phyloP scores from a whole-genome alignment of 1,140 invertebrate species.

The Trichonephila clavipes region DNA sequence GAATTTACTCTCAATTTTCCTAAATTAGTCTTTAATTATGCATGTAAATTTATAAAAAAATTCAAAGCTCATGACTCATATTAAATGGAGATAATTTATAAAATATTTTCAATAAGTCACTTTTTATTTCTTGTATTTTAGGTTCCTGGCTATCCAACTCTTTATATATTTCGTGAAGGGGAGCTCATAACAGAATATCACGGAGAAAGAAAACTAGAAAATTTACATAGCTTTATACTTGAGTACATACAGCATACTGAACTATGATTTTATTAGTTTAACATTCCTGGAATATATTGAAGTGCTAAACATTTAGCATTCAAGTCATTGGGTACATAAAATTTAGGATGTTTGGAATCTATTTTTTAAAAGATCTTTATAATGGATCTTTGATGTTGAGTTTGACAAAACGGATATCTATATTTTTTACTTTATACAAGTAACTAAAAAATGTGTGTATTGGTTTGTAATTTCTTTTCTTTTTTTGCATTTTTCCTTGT shows the following conservation, averaged over 20 bases:
- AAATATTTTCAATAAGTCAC: neutral
- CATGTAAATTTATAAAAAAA: too few relatives aligned
- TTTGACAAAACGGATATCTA: neutral
- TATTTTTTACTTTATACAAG: neutral
- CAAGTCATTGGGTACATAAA: neutral
- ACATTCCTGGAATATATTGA: neutral
- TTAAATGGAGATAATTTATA: neutral
- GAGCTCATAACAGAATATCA: conserved; percentile 87
- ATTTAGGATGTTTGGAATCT: neutral
- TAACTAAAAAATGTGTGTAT: neutral
- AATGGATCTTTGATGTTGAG: neutral
- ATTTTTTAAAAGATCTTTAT: neutral
- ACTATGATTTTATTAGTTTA: conserved; percentile 43
- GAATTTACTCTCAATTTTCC: too few relatives aligned
- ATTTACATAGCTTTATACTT: conserved; percentile 85
- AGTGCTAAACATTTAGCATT: neutral
- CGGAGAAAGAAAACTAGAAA: conserved; percentile 86
- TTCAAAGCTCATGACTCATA: too few relatives aligned
- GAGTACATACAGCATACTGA: conserved; percentile 80
- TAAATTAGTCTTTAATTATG: too few relatives aligned
- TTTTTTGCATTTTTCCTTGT: too few relatives aligned
- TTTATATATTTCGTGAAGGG: conserved; percentile 86
- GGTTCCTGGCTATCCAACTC: conserved; percentile 87
- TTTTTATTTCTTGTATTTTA: conserved; percentile 77
- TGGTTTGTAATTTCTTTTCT: too few relatives aligned